Evolutionary conservation across 2,113 vertebrate species (phyloP), one percentile per base, ranked within the genome.

Genomic region (Clarias gariepinus): DNA sequence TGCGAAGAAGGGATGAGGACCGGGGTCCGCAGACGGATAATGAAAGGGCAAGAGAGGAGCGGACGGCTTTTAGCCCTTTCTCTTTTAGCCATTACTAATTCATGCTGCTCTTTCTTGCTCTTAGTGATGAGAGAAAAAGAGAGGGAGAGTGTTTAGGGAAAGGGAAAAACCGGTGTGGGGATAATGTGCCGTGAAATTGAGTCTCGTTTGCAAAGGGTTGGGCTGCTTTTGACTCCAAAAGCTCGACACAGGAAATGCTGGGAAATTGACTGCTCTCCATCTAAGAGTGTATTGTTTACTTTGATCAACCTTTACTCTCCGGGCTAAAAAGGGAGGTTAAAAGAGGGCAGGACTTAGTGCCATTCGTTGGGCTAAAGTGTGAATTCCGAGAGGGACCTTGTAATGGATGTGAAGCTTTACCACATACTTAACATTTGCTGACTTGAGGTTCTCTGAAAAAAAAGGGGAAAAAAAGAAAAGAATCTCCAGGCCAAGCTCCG

Each of bases 71-170:
- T 96, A 96, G 94, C 95, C 95, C 96, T 95, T 95, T 95, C 95
- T 95, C 95, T 95, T 81, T 81, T 81, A 41, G 95, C 95, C 96
- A 97, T 96, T 96, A 97, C 96, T 97, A 96, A 96, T 97, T 96
- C 96, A 96, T 96, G 95, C 94, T 95, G 95, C 94, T 96, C 95
- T 95, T 93, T 95, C 94, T 95, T 94, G 95, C 96, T 89, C 73
- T 76, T 96, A 96, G 96, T 96, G 95, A 96, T 95, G 96, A 95
- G 95, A 93, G 61, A 83, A 82, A 84, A 80, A 76, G 83, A 78
- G 83, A 57, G 78, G 28, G 63, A 83, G 81, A 66, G 87, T 83
- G 86, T 86, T 73, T 82, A 78, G 86, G 83, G 81, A 90, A 86
- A 88, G 83, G 79, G 41, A 53, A 83, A 84, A 87, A 88, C 85